A percentile compares a stretch with the other conserved stretches of the same genome.
phyloP scores from a whole-genome alignment of 2,113 vertebrate genomes.

The Athene cunicularia region DNA sequence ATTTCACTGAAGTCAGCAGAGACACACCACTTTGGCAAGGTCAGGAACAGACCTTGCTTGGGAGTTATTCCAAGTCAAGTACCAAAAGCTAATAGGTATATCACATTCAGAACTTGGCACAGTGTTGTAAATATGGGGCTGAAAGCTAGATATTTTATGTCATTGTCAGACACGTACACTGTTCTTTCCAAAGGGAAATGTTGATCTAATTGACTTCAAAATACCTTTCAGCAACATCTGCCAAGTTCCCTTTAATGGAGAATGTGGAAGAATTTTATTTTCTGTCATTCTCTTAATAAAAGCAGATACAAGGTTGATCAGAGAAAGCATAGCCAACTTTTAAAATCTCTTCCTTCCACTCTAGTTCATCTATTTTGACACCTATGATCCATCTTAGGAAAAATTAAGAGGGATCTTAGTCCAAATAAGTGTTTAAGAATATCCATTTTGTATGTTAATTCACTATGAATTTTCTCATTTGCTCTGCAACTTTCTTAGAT shows the following conservation, averaged over 20 bases:
- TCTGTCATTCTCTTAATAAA: background rate
- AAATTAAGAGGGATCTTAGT: background rate
- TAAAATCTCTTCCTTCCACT: background rate
- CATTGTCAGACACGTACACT: background rate
- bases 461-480: background rate
- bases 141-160: background rate
- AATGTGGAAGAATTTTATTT: background rate
- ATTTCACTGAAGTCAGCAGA: background rate
- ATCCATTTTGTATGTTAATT: background rate
- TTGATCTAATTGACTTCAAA: constrained; percentile 1
- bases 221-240: background rate
- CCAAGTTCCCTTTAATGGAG: background rate
- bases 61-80: background rate
- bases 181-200: background rate
- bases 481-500: background rate
- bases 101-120: background rate
- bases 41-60: background rate
- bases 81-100: background rate
- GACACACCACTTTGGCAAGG: background rate
- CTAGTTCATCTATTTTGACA: background rate
- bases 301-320: background rate
- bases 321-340: background rate
- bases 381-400: background rate
- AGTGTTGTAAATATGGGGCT: background rate
- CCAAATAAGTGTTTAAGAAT: background rate